Evolutionary conservation across 2,797 vertebrate genomes (phyloP).

Genomic region (Gymnothorax javanicus): DNA sequence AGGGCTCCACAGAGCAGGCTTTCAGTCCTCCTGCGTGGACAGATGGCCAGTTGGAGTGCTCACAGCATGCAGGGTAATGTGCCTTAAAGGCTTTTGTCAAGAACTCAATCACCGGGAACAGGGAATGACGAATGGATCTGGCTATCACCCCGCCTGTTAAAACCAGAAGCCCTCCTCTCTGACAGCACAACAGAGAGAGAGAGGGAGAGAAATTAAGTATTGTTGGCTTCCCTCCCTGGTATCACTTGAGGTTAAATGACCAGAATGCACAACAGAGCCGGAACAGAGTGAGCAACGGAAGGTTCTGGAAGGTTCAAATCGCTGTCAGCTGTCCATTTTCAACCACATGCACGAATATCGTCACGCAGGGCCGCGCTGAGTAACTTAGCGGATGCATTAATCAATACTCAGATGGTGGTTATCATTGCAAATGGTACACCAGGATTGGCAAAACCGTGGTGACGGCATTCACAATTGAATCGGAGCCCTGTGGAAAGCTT

Average conservation of each 20-base stretch:
- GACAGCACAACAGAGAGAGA: conserved; percentile 13
- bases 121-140: conserved; percentile 57
- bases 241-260: background rate
- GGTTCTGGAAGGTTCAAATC: background rate
- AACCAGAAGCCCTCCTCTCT: conserved; percentile 38
- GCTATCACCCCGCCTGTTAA: conserved; percentile 34
- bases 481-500: background rate
- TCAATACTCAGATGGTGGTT: conserved; percentile 33
- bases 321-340: background rate
- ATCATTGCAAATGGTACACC: conserved; percentile 30
- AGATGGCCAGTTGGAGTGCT: conserved; percentile 52
- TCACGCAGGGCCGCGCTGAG: background rate
- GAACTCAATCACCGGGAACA: conserved; percentile 49
- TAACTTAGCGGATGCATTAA: background rate
- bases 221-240: background rate
- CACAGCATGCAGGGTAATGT: conserved; percentile 53
- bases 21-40: conserved; percentile 34
- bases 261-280: background rate
- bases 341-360: background rate
- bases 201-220: background rate
- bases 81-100: conserved; percentile 61
- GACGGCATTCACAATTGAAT: conserved; percentile 15
- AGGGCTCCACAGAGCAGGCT: conserved; percentile 53
- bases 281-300: background rate
- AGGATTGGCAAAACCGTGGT: background rate